Evolutionary conservation across 2,797 vertebrate genomes (phyloP), one percentile per base, ranked within the genome.

Genomic region (Emys orbicularis): DNA sequence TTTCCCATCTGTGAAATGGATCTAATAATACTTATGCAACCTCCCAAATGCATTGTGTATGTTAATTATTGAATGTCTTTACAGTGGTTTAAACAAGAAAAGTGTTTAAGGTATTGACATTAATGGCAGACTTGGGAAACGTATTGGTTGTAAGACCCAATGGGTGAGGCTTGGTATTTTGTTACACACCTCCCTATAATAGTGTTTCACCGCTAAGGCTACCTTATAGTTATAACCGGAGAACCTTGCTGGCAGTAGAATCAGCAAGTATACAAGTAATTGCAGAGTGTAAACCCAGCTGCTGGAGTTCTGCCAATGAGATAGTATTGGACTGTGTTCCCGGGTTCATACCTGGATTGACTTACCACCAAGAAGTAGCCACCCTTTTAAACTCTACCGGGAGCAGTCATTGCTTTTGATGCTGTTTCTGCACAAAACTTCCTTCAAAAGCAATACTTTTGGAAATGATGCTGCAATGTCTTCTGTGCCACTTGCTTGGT

Each of bases 221-320:
- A 47, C 50, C 79, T 94, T 77, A 76, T 56, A 94, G 83, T 56
- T 94, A 79, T 81, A 89, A n/a, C 29, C n/a, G 0, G 0, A 87
- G 79, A 90, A 94, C 7, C 56, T 19, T 85, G 65, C 10, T 56
- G 53, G 53, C 52, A 54, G 82, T 13, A 83, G 89, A 95, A 81
- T 47, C 79, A 50, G 87, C 76, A 94, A 44, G 86, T 57, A 87
- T 79, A 82, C 87, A 94, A 89, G 92, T 89, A 94, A 84, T 23
- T 88, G 54, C 53, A 47, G 82, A 83, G 61, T 87, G 83, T 93
- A 96, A 88, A 76, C 77, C 80, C 29, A 85, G 65, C 53, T 72
- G 61, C 34, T 72, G 94, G 92, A 95, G 74, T n/a, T 81, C 86
- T 88, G 83, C 90, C 93, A 93, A 79, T 18, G 56, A 76, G 41